A percentile compares a stretch with the other conserved stretches of the same genome.
phyloP scores from a whole-genome alignment of 2,113 vertebrate species.

The Axis porcinus region DNA sequence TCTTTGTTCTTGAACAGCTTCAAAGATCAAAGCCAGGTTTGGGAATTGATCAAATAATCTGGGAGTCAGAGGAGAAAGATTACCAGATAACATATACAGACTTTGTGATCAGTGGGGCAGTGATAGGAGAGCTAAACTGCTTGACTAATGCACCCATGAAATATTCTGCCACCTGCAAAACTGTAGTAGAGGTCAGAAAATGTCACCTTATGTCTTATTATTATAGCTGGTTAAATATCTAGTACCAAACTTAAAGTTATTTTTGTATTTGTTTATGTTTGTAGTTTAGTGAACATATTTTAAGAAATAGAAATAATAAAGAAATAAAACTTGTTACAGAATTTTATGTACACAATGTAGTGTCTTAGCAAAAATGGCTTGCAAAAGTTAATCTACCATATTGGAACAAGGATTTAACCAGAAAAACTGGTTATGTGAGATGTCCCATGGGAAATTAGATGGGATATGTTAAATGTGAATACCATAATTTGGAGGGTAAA shows the following conservation, averaged over 20 bases:
- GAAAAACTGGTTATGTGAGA: not conserved
- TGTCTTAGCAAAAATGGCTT: not conserved
- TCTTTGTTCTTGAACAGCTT: conserved; percentile 57
- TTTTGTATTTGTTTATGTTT: not conserved
- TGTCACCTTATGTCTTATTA: not conserved
- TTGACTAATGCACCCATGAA: conserved; percentile 69
- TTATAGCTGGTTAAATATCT: not conserved
- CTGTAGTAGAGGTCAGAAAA: conserved; percentile 70
- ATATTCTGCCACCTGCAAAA: conserved; percentile 66
- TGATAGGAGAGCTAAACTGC: conserved; percentile 76
- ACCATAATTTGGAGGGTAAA: not conserved
- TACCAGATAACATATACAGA: conserved; percentile 2
- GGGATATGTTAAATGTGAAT: not conserved
- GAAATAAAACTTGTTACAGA: not conserved
- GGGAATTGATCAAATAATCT: not conserved
- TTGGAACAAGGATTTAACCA: not conserved
- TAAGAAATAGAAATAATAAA: not conserved
- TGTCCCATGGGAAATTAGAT: not conserved
- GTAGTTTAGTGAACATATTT: not conserved
- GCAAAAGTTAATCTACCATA: not conserved
- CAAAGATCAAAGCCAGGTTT: conserved; percentile 38
- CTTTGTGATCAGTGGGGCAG: conserved; percentile 66
- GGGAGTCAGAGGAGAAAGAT: not conserved
- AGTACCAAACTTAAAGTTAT: not conserved
- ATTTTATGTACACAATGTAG: not conserved